Evolutionary conservation across 2,797 vertebrate genomes (phyloP), one percentile per base, ranked within the genome.

Genomic region (Serranus cabrilla): DNA sequence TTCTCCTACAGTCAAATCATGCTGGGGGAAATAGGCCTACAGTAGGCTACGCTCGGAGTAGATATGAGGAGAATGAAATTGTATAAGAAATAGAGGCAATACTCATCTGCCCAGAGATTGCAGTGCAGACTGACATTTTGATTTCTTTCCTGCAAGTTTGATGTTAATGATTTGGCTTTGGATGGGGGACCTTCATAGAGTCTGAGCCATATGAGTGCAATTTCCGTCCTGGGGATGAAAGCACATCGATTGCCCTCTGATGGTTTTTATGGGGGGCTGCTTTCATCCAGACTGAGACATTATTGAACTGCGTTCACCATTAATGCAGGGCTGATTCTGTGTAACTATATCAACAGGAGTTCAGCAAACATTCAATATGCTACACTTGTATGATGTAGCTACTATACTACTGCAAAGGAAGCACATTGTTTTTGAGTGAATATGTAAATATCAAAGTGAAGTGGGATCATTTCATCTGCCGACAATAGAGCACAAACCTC

Each of bases 181-280:
- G 89, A 92, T 91, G 85, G 91, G 90, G 87, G 88, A 90, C 92
- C 92, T 90, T 93, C 92, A 91, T 91, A 85, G 89, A 89, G 87
- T 86, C 88, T 88, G 89, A 92, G 93, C 92, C 90, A 87, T 92
- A 87, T 91, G 92, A 94, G 93, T 93, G 93, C 93, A 94, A 94
- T 94, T 94, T 94, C 90, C 91, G 85, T 92, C 89, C 91, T 87
- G 85, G 90, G 91, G 93, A 94, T 93, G 93, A 94, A 94, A 94
- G 93, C 91, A 81, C 92, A 94, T 94, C 91, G 93, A 94, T 94
- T 94, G 93, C 90, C 91, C 92, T 93, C 89, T 93, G 92, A 94
- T 94, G 93, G 92, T 93, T 94, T 93, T 92, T 91, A 91, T 87
- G 88, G 89, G 87, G 89, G 87, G 83, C 86, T 92, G 86, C 92